Conservation (phyloP, 2,113 vertebrate species). For the Motacilla tschutschensis region DNA sequence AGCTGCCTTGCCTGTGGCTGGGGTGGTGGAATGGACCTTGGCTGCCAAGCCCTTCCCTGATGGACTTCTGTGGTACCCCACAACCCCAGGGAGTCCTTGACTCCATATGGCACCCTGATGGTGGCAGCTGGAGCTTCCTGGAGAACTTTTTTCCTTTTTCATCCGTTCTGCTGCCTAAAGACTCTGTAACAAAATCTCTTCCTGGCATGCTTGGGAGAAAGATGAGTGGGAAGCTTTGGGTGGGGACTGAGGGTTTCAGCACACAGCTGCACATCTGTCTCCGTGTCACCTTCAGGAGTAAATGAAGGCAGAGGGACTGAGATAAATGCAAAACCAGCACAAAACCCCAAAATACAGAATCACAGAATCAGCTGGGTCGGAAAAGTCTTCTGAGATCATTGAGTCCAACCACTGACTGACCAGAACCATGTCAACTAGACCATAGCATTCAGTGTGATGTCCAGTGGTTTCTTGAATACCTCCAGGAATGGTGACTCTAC, state of each 20-base stretch:
- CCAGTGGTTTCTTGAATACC: neutral
- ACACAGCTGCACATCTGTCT: neutral
- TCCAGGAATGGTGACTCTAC: neutral
- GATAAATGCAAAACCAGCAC: neutral
- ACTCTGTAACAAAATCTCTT: neutral
- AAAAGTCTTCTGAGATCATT: neutral
- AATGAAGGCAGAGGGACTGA: neutral
- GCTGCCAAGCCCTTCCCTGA: neutral
- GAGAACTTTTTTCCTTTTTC: neutral
- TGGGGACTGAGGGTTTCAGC: neutral
- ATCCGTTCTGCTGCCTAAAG: neutral
- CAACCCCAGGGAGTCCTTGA: neutral
- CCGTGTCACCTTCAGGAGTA: neutral
- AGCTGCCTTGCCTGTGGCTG: rapidly evolving
- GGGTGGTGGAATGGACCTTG: neutral
- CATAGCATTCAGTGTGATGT: neutral
- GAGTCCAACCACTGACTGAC: neutral
- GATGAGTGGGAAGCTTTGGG: neutral
- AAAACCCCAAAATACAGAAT: neutral
- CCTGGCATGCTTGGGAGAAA: neutral
- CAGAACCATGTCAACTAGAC: neutral
- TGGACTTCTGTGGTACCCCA: rapidly evolving
- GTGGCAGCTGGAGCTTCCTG: neutral
- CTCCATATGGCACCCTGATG: rapidly evolving
- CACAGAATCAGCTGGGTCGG: neutral